Evolutionary conservation across 2,888 invertebrate genomes (phyloP).

Genomic region (Anoncus sp.): DNA sequence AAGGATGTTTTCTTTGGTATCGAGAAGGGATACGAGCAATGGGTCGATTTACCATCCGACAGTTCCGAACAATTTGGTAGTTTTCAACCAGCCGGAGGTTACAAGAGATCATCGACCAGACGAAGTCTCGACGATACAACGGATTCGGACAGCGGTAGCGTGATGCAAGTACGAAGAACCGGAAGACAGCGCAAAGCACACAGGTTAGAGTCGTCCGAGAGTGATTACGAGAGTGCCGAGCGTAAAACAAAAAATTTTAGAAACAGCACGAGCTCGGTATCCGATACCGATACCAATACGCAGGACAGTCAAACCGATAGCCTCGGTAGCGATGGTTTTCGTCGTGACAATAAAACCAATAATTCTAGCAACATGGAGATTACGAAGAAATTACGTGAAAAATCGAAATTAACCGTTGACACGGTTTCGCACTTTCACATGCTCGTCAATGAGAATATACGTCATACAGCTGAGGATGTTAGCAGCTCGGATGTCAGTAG

Average conservation of each 20-base stretch:
- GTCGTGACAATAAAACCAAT: constrained; percentile 71
- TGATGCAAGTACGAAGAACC: constrained; percentile 73
- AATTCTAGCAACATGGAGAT: constrained; percentile 83
- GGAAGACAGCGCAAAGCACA: constrained; percentile 76
- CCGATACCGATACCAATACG: constrained; percentile 83
- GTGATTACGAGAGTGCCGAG: constrained; percentile 80
- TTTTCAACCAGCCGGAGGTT: constrained; percentile 76
- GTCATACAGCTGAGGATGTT: constrained; percentile 73
- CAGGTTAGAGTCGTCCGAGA: constrained; percentile 80
- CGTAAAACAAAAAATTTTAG: constrained; percentile 76
- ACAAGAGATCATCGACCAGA: constrained; percentile 75
- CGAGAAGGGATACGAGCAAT: constrained; percentile 86
- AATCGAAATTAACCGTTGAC: constrained; percentile 82
- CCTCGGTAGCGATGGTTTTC: constrained; percentile 83
- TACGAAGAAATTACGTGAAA: constrained; percentile 84
- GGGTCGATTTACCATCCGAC: constrained; percentile 79
- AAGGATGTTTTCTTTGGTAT: constrained; percentile 86
- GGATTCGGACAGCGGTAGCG: constrained; percentile 79
- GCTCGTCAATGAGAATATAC: constrained; percentile 79
- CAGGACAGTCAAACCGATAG: constrained; percentile 84
- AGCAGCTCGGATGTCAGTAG: constrained; percentile 79
- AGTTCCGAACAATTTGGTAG: constrained; percentile 79
- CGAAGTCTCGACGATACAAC: constrained; percentile 78
- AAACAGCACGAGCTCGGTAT: constrained; percentile 74
- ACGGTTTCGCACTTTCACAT: constrained; percentile 79